These are phyloP conservation scores for Macropus fuliginosus DNA, from an alignment of 2,797 vertebrate species.

Conservation along the genomic window DNA sequence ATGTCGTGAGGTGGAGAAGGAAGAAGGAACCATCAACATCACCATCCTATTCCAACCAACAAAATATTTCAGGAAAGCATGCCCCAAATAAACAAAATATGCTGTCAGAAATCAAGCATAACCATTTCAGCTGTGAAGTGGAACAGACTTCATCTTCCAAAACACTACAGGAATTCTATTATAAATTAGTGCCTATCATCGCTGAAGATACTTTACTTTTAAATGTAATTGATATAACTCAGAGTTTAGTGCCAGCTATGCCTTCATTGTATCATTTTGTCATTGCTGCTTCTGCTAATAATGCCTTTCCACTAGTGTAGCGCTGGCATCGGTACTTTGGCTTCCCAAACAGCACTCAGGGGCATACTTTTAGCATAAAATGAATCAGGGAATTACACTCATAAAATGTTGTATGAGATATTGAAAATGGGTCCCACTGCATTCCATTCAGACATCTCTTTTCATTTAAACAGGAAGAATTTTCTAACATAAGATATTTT, in stretches of 20 bases:
- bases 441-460: conserved; percentile 28
- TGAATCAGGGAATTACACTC: conserved; percentile 54
- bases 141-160: background rate
- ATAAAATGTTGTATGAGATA: conserved; percentile 16
- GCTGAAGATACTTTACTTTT: conserved; percentile 61
- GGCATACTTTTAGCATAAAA: conserved; percentile 63
- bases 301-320: conserved; percentile 49
- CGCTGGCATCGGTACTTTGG: conserved; percentile 54
- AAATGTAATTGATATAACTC: conserved; percentile 59
- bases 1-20: conserved; percentile 13
- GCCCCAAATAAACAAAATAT: background rate
- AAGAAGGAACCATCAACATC: background rate
- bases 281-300: background rate
- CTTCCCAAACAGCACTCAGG: conserved; percentile 50
- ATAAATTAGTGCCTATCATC: conserved; percentile 52
- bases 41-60: conserved; percentile 39
- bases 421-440: conserved; percentile 54
- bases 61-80: conserved; percentile 43
- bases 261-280: conserved; percentile 50
- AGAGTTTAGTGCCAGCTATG: conserved; percentile 8
- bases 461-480: conserved; percentile 49
- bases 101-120: background rate
- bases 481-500: conserved; percentile 52
- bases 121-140: background rate
- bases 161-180: conserved; percentile 16